Evolutionary conservation across 2,113 vertebrate species (phyloP).

Genomic region (Alces alces): DNA sequence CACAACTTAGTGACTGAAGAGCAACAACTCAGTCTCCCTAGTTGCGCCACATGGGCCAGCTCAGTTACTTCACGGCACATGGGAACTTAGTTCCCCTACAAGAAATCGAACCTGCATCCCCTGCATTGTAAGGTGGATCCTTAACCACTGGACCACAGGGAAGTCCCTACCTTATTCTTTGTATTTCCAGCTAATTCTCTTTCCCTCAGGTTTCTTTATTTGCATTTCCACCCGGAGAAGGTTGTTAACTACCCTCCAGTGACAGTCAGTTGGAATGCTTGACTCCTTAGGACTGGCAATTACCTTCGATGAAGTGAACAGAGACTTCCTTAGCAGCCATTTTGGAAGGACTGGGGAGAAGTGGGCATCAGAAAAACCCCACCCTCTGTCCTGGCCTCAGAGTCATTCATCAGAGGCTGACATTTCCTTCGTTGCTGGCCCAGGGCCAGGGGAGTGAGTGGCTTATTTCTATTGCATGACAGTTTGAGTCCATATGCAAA

Average conservation of each 20-base stretch:
- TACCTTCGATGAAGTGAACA: not conserved
- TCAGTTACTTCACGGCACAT: not conserved
- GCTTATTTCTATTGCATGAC: constrained; percentile 57
- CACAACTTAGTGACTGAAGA: not conserved
- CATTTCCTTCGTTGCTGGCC: not conserved
- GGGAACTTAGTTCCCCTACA: not conserved
- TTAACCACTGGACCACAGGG: not conserved
- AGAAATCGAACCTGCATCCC: not conserved
- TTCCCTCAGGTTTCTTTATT: not conserved
- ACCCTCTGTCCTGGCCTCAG: not conserved
- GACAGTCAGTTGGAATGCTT: not conserved
- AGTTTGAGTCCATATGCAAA: constrained; percentile 67
- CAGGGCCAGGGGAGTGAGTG: constrained; percentile 30
- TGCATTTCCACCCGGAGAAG: not conserved
- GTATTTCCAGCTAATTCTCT: not conserved
- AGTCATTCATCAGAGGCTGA: constrained; percentile 30
- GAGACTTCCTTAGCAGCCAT: not conserved
- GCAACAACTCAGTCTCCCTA: not conserved
- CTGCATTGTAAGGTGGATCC: not conserved
- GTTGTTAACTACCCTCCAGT: not conserved
- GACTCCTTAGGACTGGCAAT: not conserved
- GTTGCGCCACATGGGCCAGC: not conserved
- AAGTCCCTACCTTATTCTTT: not conserved
- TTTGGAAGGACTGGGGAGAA: not conserved
- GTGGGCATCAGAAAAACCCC: constrained; percentile 1